Evolutionary conservation across 2,888 invertebrate genomes (phyloP).

Genomic region (Oscheius sp.): DNA sequence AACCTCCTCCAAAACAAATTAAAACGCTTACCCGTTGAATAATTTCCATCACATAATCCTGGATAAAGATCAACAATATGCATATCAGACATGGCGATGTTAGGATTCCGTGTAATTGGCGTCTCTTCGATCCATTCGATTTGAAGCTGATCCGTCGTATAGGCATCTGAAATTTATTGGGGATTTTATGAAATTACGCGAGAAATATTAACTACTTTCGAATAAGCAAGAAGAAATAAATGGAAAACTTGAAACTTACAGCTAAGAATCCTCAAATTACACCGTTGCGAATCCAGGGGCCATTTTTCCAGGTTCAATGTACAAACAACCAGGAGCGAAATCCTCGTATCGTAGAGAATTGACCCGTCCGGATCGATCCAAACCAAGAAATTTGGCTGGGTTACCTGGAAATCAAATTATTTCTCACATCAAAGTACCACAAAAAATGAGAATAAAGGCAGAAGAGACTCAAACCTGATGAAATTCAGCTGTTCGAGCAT

Average conservation of each 20-base stretch:
- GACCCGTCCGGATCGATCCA: conserved; percentile 73
- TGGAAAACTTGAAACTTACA: conserved; percentile 58
- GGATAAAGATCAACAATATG: conserved; percentile 67
- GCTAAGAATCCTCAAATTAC: conserved; percentile 70
- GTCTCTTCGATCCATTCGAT: conserved; percentile 67
- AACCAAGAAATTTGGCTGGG: conserved; percentile 72
- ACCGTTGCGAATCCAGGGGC: conserved; percentile 71
- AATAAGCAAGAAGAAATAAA: neutral
- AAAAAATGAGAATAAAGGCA: neutral
- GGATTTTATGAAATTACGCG: neutral
- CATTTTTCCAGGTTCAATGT: conserved; percentile 71
- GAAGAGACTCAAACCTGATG: conserved; percentile 55
- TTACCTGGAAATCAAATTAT: conserved; percentile 56
- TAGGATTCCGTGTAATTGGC: conserved; percentile 69
- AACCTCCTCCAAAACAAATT: neutral
- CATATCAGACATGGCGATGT: conserved; percentile 73
- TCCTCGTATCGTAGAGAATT: conserved; percentile 69
- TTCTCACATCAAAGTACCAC: neutral
- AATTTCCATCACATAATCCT: conserved; percentile 71
- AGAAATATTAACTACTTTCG: neutral
- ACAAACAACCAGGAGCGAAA: conserved; percentile 69
- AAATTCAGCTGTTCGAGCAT: conserved; percentile 71
- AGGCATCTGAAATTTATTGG: conserved; percentile 66
- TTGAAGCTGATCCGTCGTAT: conserved; percentile 69
- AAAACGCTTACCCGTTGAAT: conserved; percentile 66